Conservation (phyloP, 2,113 vertebrate species). For the Ochotona princeps region DNA sequence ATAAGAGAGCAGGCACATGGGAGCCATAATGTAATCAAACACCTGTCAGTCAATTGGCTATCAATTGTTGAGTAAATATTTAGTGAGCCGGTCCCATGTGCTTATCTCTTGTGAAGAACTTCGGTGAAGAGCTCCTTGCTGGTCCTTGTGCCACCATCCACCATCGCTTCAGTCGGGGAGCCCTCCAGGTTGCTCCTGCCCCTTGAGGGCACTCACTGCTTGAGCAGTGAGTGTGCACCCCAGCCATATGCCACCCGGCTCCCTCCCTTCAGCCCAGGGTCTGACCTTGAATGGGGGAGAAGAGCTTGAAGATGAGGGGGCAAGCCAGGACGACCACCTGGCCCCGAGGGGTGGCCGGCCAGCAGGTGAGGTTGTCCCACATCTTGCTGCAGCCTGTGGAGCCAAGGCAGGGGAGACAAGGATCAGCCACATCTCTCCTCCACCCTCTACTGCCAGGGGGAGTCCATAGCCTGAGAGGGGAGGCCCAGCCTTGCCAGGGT, state of each 20-base stretch:
- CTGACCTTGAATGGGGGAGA: conserved; percentile 89
- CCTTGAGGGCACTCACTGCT: neutral
- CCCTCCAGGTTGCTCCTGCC: fast-evolving
- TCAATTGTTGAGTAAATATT: conserved; percentile 69
- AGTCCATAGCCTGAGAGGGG: neutral
- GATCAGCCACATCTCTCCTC: neutral
- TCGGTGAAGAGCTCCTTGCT: conserved; percentile 27
- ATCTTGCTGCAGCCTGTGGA: conserved; percentile 90
- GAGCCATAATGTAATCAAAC: neutral
- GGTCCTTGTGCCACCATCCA: neutral
- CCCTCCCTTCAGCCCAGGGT: neutral
- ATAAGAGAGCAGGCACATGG: neutral
- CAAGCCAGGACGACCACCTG: conserved; percentile 91
- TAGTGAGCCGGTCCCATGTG: conserved; percentile 30
- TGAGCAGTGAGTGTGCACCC: neutral
- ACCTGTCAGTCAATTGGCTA: conserved; percentile 48
- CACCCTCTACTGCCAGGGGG: neutral
- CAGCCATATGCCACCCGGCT: neutral
- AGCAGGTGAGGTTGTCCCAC: conserved; percentile 95
- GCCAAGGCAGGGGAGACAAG: conserved; percentile 17
- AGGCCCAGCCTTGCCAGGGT: neutral
- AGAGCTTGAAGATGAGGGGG: conserved; percentile 90
- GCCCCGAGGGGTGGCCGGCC: conserved; percentile 91
- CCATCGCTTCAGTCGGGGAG: neutral
- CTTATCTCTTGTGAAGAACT: conserved; percentile 37